Evolutionary conservation across 2,113 vertebrate genomes (phyloP).

Genomic region (Cephalopterus ornatus): DNA sequence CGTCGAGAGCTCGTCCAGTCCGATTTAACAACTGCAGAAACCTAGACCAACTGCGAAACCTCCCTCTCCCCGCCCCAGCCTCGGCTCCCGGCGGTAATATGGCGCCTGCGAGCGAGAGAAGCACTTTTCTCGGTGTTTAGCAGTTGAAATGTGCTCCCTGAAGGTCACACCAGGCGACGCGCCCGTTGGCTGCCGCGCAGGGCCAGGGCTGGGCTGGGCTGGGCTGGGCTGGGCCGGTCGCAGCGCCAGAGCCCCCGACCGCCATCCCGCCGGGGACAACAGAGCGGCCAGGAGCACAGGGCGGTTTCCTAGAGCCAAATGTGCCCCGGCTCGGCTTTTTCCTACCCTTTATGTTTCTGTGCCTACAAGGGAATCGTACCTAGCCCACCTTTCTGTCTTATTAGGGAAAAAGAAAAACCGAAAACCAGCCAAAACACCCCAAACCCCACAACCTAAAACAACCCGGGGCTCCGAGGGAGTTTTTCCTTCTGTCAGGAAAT

Average conservation of each 20-base stretch:
- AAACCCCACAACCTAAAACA: neutral
- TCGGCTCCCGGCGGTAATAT: neutral
- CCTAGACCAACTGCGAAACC: neutral
- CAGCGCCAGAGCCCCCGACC: neutral
- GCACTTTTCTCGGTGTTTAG: neutral
- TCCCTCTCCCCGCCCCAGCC: neutral
- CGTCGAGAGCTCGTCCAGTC: neutral
- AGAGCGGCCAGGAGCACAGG: neutral
- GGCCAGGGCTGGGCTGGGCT: neutral
- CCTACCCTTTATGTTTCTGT: neutral
- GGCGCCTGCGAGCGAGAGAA: neutral
- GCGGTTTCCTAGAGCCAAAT: neutral
- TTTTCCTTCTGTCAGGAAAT: neutral
- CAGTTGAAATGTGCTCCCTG: neutral
- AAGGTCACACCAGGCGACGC: constrained; percentile 17
- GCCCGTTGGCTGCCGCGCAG: neutral
- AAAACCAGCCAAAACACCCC: neutral
- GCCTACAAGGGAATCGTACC: neutral
- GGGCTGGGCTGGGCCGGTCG: neutral
- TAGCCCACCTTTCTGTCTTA: neutral
- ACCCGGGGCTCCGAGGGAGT: neutral
- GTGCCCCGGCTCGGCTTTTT: neutral
- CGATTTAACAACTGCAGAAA: neutral
- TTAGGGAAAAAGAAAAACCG: neutral
- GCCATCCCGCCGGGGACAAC: neutral